Percentiles rank a stretch among this genome's conserved stretches.
phyloP scores from a whole-genome alignment of 2,113 vertebrate genomes.

The Hiodon tergisus region DNA sequence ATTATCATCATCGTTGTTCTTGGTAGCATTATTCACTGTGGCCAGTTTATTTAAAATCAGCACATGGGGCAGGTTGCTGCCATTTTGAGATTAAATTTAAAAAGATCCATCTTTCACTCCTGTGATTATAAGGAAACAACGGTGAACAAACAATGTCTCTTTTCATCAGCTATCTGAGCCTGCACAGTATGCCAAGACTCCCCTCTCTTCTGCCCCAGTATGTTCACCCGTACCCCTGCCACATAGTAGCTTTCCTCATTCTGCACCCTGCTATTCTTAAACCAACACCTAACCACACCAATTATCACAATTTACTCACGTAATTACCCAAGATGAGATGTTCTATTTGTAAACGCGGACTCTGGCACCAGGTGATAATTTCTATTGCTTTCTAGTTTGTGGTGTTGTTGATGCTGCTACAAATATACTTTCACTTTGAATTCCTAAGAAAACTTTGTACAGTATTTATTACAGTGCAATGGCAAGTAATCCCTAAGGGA shows the following conservation, averaged over 20 bases:
- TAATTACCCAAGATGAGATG: too few relatives aligned
- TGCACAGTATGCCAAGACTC: neutral
- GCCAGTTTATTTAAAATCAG: too few relatives aligned
- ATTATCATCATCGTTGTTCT: too few relatives aligned
- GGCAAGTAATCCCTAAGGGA: slow-evolving; percentile 47
- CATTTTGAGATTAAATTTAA: too few relatives aligned
- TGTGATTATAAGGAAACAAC: too few relatives aligned
- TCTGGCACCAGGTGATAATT: slow-evolving; percentile 30
- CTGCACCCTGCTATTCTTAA: neutral
- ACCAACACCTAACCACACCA: slow-evolving; percentile 4
- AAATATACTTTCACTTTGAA: slow-evolving; percentile 65
- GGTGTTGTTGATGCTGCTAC: slow-evolving; percentile 60
- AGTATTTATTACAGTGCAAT: slow-evolving; percentile 79
- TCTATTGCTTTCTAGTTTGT: slow-evolving; percentile 53
- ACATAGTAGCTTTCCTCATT: neutral
- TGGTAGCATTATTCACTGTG: too few relatives aligned
- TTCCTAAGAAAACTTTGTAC: slow-evolving; percentile 70
- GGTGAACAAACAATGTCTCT: too few relatives aligned
- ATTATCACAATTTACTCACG: neutral
- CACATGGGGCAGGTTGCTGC: too few relatives aligned
- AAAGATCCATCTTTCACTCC: too few relatives aligned
- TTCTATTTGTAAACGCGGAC: neutral
- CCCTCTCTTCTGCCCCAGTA: neutral
- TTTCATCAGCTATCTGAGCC: neutral
- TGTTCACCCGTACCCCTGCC: slow-evolving; percentile 1